Evolutionary conservation across 1,140 invertebrate species (phyloP).

Genomic region (Drosophila chauvacae): DNA sequence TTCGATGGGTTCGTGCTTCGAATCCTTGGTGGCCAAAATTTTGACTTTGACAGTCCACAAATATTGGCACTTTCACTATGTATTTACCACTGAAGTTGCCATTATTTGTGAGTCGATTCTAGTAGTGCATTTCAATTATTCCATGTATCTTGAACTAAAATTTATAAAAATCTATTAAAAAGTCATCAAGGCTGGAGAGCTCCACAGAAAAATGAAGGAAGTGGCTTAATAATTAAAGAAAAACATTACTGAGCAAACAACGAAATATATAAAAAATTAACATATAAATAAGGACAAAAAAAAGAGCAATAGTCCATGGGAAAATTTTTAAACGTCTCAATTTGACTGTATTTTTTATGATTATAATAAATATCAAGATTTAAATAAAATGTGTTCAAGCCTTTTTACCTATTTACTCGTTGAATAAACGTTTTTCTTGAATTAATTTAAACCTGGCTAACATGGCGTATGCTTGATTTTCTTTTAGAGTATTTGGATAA

Average conservation of each 20-base stretch:
- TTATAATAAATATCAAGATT: too few relatives aligned
- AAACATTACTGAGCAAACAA: not conserved
- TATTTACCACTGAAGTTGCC: not conserved
- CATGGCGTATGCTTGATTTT: conserved; percentile 12
- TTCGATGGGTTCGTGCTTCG: conserved; percentile 5
- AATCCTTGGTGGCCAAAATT: not conserved
- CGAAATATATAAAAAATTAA: too few relatives aligned
- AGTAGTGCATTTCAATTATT: not conserved
- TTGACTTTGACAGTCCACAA: conserved; percentile 21
- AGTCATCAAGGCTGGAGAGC: not conserved
- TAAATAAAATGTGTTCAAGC: too few relatives aligned
- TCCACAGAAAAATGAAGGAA: not conserved
- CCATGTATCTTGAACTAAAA: fast-evolving
- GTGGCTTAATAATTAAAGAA: too few relatives aligned
- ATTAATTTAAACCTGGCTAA: not conserved
- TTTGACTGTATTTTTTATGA: too few relatives aligned
- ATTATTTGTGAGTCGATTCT: not conserved
- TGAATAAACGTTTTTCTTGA: not conserved
- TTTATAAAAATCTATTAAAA: not conserved
- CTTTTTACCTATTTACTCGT: too few relatives aligned
- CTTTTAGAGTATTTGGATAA: not conserved
- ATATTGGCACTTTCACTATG: conserved; percentile 3
- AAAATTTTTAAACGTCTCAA: too few relatives aligned
- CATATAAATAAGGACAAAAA: too few relatives aligned
- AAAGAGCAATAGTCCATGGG: too few relatives aligned